Evolutionary conservation across 1,140 invertebrate species (phyloP).

Genomic region (Drosophila serrata): DNA sequence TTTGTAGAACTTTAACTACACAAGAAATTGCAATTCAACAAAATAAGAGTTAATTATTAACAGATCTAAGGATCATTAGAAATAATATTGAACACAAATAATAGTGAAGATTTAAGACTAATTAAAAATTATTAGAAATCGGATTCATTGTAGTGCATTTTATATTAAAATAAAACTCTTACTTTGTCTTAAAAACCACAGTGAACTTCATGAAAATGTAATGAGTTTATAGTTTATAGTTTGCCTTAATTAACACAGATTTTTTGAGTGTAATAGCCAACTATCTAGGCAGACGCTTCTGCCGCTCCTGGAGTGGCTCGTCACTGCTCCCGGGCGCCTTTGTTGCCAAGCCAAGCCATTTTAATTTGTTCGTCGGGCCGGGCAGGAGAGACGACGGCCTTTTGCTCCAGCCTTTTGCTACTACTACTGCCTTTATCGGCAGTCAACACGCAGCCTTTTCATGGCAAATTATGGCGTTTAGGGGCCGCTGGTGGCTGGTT

Average conservation of each 20-base stretch:
- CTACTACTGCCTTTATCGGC: constrained; percentile 63
- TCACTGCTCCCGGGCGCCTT: constrained; percentile 50
- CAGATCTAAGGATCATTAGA: not conserved
- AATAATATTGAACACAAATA: not conserved
- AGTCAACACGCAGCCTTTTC: constrained; percentile 83
- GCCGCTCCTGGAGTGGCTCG: constrained; percentile 30
- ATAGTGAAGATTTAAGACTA: not conserved
- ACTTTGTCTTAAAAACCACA: not conserved
- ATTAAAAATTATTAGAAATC: too few species aligned
- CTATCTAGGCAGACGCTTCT: constrained; percentile 56
- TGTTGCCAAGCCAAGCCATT: constrained; percentile 72
- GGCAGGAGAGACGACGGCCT: constrained; percentile 43
- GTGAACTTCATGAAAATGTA: not conserved
- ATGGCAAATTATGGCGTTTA: constrained; percentile 83
- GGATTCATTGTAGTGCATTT: too few species aligned
- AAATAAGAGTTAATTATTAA: not conserved
- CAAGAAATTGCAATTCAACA: too few species aligned
- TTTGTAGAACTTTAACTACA: not conserved
- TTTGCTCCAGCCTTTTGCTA: constrained; percentile 46
- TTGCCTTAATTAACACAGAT: not conserved
- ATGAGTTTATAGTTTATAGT: too few species aligned
- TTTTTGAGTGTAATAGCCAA: constrained; percentile 40
- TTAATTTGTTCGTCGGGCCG: constrained; percentile 45
- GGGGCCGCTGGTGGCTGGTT: constrained; percentile 30
- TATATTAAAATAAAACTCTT: not conserved